phyloP scores from a whole-genome alignment of 2,888 invertebrate species.

The Aporophyla nigra region DNA sequence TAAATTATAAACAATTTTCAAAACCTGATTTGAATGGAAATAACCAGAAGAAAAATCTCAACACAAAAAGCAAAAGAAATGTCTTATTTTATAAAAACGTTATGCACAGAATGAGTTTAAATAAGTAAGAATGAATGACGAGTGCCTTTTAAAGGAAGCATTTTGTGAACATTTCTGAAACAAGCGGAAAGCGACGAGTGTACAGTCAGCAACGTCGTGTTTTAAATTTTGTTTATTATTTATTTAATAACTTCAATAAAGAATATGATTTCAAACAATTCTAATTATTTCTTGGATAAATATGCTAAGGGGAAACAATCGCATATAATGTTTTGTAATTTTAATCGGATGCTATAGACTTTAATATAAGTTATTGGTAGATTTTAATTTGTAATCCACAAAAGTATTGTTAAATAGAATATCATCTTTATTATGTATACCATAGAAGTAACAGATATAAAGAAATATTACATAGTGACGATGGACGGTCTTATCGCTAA shows the following conservation, averaged over 20 bases:
- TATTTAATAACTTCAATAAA: not conserved
- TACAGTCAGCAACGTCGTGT: conserved; percentile 22
- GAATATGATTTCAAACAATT: too few relatives aligned
- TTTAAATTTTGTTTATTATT: not conserved
- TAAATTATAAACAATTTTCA: not conserved
- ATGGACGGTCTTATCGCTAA: not conserved
- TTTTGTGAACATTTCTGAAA: conserved; percentile 34
- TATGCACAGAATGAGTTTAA: conserved; percentile 9
- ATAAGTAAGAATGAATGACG: conserved; percentile 24
- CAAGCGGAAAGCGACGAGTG: not conserved
- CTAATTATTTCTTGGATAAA: too few relatives aligned
- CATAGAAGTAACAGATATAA: not conserved
- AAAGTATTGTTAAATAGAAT: not conserved
- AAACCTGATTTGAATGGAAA: too few relatives aligned
- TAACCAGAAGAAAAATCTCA: not conserved
- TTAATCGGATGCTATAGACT: too few relatives aligned
- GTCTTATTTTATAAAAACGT: conserved; percentile 10
- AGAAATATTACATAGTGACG: not conserved
- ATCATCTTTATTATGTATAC: not conserved
- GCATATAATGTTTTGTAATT: not conserved
- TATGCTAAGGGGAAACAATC: not conserved
- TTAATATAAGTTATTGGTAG: not conserved
- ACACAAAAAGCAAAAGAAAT: conserved; percentile 10
- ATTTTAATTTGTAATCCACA: not conserved
- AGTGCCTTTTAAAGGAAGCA: conserved; percentile 17